Evolutionary conservation across 2,113 vertebrate genomes (phyloP), one percentile per base, ranked within the genome.

Genomic region (Sinocyclocheilus anshuiensis): DNA sequence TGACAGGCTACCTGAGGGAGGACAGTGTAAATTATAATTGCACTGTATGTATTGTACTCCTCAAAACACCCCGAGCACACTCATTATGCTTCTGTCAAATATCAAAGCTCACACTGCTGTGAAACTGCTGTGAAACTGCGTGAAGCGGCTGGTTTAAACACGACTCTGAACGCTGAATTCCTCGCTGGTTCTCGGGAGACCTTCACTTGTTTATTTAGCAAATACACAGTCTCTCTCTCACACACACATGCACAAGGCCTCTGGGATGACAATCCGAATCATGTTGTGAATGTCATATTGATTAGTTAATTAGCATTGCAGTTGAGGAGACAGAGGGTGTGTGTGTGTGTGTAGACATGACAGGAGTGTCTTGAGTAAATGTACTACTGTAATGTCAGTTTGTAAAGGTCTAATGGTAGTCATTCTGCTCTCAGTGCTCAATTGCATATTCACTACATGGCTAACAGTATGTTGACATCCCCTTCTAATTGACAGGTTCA

Each of bases 181-280:
- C 75, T 45, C 16, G 59, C 26, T 69, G 59, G 53, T 69, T 63
- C 71, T 77, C 77, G 4, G 26, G 61, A 87, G 77, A 79, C 83
- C 36, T 89, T 84, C 69, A 57, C 29, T 81, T 86, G 81, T 89
- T 86, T 89, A 76, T 81, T 83, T 29, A 80, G 80, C 63, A 81
- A 87, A 86, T 81, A 76, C 42, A 87, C 79, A 69, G 59, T 53
- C 24, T 72, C 24, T 65, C 13, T 24, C 45, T 53, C 55, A 57
- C 57, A 57, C 57, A 48, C 63, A 67, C 45, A 26, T 33, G n/a
- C 16, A 65, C 61, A 42, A 45, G 42, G 36, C 75, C 78, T 55
- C 74, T 83, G 79, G 55, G 79, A 50, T 18, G 79, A 67, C 50
- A 84, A n/a, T 61, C 36, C 16, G 20, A 79, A 79, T 84, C 74